Base-by-base conservation (phyloP, 2,888 invertebrate genomes). In the Diplolepis rosae region DNA sequence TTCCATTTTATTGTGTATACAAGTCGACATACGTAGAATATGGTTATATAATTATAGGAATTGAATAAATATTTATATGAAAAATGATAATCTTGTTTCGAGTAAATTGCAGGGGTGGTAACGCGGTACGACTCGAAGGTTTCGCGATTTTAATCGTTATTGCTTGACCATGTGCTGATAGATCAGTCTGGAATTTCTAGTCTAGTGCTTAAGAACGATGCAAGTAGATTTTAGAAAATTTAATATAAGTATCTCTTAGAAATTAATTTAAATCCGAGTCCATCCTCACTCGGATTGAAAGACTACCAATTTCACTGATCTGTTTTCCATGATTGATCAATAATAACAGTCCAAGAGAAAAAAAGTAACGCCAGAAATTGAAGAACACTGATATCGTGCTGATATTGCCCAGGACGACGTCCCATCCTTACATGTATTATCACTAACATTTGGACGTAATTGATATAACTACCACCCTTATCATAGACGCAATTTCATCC, bases 401-500 rank as follows among this genome's bases (percentile, higher is more conserved):
- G 39, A 39, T 56, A 27, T 71, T 48, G 48, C 68, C 72, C 70
- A 67, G 48, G 30, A 22, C 68, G 32, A 67, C 66, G 48, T 71
- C 70, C 69, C 70, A 32, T 61, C 68, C 61, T 71, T 68, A 80
- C 72, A 82, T 82, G 80, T 84, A 84, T 82, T 82, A 80, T 79
- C 76, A 85, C 85, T 85, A 85, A 85, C 87, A 83, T 74, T 74
- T 77, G 77, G 70, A 76, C 73, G 78, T 78, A 81, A 79, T 80
- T 76, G 76, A 76, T 77, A 65, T 68, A 74, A 76, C 72, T 77
- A 32, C 78, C 75, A 77, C 81, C 79, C 76, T 81, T 78, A 80
- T 83, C 81, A 84, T 83, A 80, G 80, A 82, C 80, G 80, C 81
- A 81, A 83, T 80, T 78, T 86, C 86, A 87, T 85, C 82, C 85